phyloP scores from a whole-genome alignment of 37 sponge, comb jelly and placozoan species.

The Chondrosia reniformis region DNA sequence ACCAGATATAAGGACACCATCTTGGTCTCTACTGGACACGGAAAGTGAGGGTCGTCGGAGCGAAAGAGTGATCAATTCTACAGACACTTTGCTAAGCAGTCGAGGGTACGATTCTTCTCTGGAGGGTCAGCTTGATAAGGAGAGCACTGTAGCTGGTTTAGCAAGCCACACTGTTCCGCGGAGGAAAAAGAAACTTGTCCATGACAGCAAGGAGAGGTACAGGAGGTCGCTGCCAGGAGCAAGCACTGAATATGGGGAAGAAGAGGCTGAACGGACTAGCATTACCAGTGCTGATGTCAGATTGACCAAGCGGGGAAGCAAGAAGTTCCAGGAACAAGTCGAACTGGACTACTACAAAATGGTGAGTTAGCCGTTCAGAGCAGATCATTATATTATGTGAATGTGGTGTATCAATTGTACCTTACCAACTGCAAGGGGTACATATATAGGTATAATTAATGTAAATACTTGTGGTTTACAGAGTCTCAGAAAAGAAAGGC shows the following conservation, averaged over 20 bases:
- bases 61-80: not conserved
- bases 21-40: constrained; percentile 9
- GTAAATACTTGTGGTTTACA: too few relatives aligned
- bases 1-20: not conserved
- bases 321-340: too few relatives aligned
- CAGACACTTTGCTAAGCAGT: constrained; percentile 5
- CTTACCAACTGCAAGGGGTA: too few relatives aligned
- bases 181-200: too few relatives aligned
- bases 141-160: not conserved
- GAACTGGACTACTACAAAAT: not conserved
- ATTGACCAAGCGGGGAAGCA: not conserved
- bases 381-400: not conserved
- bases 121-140: not conserved
- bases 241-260: not conserved
- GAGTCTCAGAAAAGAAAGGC: too few relatives aligned
- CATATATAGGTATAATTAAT: too few relatives aligned
- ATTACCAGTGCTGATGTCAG: not conserved
- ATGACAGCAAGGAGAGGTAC: too few relatives aligned
- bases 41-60: not conserved
- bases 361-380: not conserved
- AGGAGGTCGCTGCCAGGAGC: too few relatives aligned
- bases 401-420: constrained; percentile 11
- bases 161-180: not conserved
- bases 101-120: not conserved
- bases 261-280: not conserved